These are phyloP conservation scores for Spongia lamella DNA, from an alignment of 37 sponge, comb jelly and placozoan genomes.

Conservation along the genomic window DNA sequence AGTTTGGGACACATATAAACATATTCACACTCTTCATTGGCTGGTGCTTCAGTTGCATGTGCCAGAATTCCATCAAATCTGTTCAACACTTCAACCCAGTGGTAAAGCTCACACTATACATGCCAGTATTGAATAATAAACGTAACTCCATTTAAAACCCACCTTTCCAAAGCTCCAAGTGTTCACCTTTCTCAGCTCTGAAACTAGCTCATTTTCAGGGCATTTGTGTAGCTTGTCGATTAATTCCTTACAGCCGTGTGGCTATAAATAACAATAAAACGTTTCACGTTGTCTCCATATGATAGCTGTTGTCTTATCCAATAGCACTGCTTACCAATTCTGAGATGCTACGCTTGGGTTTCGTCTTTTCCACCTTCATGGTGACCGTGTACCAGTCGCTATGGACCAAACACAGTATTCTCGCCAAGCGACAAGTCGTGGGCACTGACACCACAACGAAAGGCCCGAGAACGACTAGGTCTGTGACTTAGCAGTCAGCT, in stretches of 20 bases:
- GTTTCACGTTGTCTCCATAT: background rate
- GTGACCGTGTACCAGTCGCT: no score
- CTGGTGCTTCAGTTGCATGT: conserved; percentile 39
- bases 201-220: conserved; percentile 53
- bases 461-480: no score
- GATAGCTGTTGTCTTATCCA: background rate
- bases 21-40: conserved; percentile 29
- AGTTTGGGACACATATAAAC: conserved; percentile 60
- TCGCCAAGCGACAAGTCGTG: no score
- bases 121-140: background rate
- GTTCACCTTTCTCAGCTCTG: conserved; percentile 41
- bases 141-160: background rate
- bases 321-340: conserved; percentile 58
- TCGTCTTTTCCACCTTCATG: conserved; percentile 85
- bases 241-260: conserved; percentile 66
- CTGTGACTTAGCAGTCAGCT: no score
- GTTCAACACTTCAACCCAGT: conserved; percentile 96
- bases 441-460: no score
- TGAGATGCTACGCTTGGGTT: conserved; percentile 68
- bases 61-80: conserved; percentile 85
- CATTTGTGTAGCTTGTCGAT: conserved; percentile 54
- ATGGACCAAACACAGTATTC: no score
- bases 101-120: conserved; percentile 92
- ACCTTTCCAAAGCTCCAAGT: conserved; percentile 93
- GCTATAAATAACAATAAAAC: conserved; percentile 32